Conservation (phyloP, 2,888 invertebrate species). For the Euclidia mi region DNA sequence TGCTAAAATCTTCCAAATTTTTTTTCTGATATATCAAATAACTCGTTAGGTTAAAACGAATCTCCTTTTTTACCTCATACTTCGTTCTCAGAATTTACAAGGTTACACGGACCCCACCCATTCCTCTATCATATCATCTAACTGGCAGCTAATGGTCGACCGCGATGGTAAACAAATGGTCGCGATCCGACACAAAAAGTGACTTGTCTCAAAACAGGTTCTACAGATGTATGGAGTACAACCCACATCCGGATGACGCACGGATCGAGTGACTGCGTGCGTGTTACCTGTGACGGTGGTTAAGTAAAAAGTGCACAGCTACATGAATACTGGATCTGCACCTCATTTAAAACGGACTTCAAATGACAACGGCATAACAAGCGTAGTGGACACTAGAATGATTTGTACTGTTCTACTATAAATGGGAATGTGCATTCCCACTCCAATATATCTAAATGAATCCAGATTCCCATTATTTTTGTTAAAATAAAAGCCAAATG, state of each 20-base stretch:
- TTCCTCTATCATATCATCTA: constrained; percentile 56
- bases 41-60: constrained; percentile 37
- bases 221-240: constrained; percentile 69
- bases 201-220: constrained; percentile 73
- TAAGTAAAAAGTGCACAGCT: constrained; percentile 25
- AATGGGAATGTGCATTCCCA: no score
- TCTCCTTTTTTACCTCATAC: constrained; percentile 39
- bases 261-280: constrained; percentile 56
- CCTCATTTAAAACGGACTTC: no score
- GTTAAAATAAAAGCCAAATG: no score
- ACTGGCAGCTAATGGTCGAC: constrained; percentile 70
- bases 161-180: constrained; percentile 76
- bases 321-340: constrained; percentile 15
- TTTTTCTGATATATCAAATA: constrained; percentile 23
- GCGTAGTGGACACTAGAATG: no score
- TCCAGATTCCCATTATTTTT: no score
- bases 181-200: constrained; percentile 76
- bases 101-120: constrained; percentile 56
- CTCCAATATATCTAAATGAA: no score
- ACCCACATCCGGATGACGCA: constrained; percentile 81
- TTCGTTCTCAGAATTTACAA: constrained; percentile 58
- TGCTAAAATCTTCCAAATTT: neutral
- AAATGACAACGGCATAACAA: neutral
- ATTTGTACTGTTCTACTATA: no score
- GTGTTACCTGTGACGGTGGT: constrained; percentile 37